A percentile compares a stretch with the other conserved stretches of the same genome.
Evolutionary conservation across 2,113 vertebrate genomes (phyloP).

Genomic region (Callipepla squamata): DNA sequence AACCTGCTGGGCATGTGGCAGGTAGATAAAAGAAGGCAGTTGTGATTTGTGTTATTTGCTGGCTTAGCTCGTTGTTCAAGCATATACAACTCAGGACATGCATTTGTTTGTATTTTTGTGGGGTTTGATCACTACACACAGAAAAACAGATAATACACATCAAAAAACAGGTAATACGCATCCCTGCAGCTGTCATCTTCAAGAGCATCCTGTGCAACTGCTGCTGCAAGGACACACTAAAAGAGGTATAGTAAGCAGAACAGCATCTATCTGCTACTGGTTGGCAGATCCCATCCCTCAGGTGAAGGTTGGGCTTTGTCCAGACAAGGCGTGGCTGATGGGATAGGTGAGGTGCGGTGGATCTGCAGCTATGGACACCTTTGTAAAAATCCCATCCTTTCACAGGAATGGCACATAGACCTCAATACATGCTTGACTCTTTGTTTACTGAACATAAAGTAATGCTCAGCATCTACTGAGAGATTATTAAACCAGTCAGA

Average conservation of each 20-base stretch:
- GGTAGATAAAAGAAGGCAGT: background rate
- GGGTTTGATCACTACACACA: fast-evolving
- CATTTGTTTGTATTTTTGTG: background rate
- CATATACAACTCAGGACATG: background rate
- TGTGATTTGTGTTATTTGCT: background rate
- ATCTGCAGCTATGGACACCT: background rate
- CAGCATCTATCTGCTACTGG: no score
- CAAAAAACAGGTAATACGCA: background rate
- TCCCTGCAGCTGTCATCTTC: background rate
- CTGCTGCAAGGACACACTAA: background rate
- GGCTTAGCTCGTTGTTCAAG: background rate
- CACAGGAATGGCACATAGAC: background rate
- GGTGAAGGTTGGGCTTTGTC: background rate
- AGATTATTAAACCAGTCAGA: background rate
- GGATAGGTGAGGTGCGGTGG: background rate
- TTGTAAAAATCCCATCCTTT: background rate
- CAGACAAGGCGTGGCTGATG: background rate
- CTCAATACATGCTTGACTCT: no score
- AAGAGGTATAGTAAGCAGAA: background rate
- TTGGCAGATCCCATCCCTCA: no score
- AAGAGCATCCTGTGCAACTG: background rate
- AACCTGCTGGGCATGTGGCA: background rate
- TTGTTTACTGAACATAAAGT: no score
- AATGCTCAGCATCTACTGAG: no score
- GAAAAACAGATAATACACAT: background rate